A percentile compares a stretch with the other conserved stretches of the same genome.
Evolutionary conservation across 1,140 invertebrate genomes (phyloP).

Genomic region (Lordiphosa mommai): DNA sequence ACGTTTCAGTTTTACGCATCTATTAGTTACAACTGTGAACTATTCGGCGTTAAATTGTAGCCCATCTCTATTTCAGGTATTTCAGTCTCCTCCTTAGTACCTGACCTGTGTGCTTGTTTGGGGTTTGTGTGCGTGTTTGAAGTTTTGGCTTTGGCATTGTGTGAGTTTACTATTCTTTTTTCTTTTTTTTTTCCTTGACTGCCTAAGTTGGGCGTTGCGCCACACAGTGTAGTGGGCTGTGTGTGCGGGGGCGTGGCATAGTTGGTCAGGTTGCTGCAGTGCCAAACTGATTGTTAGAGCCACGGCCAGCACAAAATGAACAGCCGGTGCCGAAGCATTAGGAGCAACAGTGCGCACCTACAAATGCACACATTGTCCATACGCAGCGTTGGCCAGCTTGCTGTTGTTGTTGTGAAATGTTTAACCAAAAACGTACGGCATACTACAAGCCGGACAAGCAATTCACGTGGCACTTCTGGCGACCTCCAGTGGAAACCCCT

Average conservation of each 20-base stretch:
- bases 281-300: constrained; percentile 57
- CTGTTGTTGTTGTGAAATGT: constrained; percentile 35
- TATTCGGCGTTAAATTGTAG: too few relatives aligned
- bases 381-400: constrained; percentile 64
- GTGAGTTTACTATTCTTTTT: constrained; percentile 19
- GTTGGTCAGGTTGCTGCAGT: constrained; percentile 43
- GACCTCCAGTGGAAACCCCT: constrained; percentile 26
- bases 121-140: constrained; percentile 48
- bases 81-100: not conserved
- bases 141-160: constrained; percentile 66
- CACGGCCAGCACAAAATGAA: constrained; percentile 49
- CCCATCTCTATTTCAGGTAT: constrained; percentile 4
- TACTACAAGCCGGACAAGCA: constrained; percentile 58
- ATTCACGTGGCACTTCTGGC: constrained; percentile 58
- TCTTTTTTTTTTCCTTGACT: constrained; percentile 35
- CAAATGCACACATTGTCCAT: constrained; percentile 58
- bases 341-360: constrained; percentile 16
- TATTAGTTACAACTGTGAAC: too few relatives aligned
- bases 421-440: constrained; percentile 29
- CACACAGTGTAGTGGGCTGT: not conserved
- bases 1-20: too few relatives aligned
- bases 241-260: constrained; percentile 22
- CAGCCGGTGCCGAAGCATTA: constrained; percentile 19
- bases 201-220: constrained; percentile 19
- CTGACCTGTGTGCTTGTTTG: constrained; percentile 13